Evolutionary conservation across 2,113 vertebrate species (phyloP), one percentile per base, ranked within the genome.

Genomic region (Taurulus bubalis): DNA sequence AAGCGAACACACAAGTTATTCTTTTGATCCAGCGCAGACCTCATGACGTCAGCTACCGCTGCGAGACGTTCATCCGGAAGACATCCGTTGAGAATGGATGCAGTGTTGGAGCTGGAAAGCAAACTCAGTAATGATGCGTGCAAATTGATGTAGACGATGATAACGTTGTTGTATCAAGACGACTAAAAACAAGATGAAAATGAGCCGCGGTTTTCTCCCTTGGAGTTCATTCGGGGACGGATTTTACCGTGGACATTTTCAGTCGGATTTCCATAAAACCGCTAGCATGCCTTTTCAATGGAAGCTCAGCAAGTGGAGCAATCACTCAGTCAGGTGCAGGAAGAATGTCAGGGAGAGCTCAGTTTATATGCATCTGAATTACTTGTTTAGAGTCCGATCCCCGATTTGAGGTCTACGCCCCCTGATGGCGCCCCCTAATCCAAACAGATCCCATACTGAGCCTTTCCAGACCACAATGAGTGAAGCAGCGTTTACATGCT

Each of bases 21-120:
- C 5, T 60, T 24, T 55, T 58, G 84, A 64, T 73, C 58, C 71
- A 69, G 59, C 26, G 32, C 74, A 34, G 72, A 69, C 26, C 73
- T 73, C 82, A 77, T 18, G 51, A 73, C 63, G 36, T 82, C 71
- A 58, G 58, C 66, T 79, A 71, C 58, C 9, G 2, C 51, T 16
- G 6, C 16, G 40, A 66, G 28, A 60, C 62, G 32, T 63, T 77
- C 51, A 62, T 71, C 59, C 30, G 51, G 45, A 32, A 65, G 65
- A 38, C 32, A 71, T 62, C 74, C 51, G 1, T 60, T 8, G 60
- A 20, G 60, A 86, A 79, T 77, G 51, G 62, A 51, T 62, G 3
- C 1, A 49, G 26, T 11, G 3, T 0, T 1, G 49, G 20, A 4
- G 15, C 20, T 58, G 8, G 20, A 71, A 77, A 70, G 51, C 40